Base-by-base conservation (phyloP, 2,113 vertebrate species). In the Sceloporus tristichus region DNA sequence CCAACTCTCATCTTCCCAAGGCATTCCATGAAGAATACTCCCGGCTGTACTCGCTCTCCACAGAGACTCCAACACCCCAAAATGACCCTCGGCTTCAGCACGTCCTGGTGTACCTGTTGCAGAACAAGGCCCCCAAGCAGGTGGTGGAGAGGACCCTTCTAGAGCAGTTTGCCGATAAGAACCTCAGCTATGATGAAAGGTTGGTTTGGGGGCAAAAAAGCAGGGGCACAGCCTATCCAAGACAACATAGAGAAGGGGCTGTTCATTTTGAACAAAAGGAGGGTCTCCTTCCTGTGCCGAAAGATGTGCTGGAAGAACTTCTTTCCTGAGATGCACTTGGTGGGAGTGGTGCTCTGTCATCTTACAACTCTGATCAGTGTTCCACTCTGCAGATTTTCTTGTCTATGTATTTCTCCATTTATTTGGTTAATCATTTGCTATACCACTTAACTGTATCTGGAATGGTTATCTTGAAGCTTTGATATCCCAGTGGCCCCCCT, bases 121-220 rank as follows among this genome's bases (percentile, higher is more conserved):
- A 98, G 90, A 99, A 99, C 93, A 95, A 97, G 0, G 98, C 98
- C 0, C 98, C 99, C 0, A 98, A 98, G 66, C 97, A 97, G 9
- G 94, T 99, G 3, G 97, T 99, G 23, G 99, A 99, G 71, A 97
- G 98, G 87, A 98, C 98, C 4, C 97, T 99, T 53, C 96, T 99
- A 1, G 99, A 99, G 93, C 98, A 99, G 95, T 99, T 99, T 88
- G 98, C 98, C 0, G 98, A 99, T 94, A 98, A 96, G 82, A 99
- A 99, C 94, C 98, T 99, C 86, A 99, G 98, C 97, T 99, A 98
- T 0, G 98, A 99, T 0, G 98, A 99, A 84, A 97, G 98, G 99
- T 99, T 86, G 9, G 92, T 88, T 76, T 68, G 18, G 25, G n/a
- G 23, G 16, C 14, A 14, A 13, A 0, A 34, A 0, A 9, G 21